Conservation (phyloP, 2,797 vertebrate species). For the Balearica regulorum region DNA sequence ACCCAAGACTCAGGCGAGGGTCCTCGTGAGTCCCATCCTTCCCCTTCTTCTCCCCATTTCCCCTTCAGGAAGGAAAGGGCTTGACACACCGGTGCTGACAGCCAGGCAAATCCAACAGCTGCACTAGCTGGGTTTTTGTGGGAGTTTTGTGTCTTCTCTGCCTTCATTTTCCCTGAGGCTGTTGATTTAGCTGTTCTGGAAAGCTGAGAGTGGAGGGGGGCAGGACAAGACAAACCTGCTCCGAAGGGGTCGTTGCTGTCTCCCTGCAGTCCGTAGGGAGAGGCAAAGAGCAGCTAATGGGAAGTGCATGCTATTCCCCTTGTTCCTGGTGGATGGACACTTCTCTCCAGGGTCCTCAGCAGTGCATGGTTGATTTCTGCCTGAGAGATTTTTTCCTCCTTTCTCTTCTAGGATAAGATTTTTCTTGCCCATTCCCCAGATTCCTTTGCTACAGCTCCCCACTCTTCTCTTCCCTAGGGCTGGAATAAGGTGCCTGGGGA, state of each 20-base stretch:
- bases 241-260: not conserved
- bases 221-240: not conserved
- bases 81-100: fast-evolving
- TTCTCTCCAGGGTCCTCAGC: not conserved
- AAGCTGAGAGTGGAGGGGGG: not conserved
- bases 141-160: not conserved
- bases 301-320: not conserved
- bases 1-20: not conserved
- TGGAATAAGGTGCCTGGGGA: not conserved
- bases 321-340: not conserved
- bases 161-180: not conserved
- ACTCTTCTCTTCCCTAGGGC: not conserved
- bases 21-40: not conserved
- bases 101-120: not conserved
- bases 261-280: not conserved
- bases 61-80: not conserved
- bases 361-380: not conserved
- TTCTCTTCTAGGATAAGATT: not conserved
- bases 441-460: not conserved
- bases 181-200: not conserved
- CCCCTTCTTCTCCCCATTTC: not conserved
- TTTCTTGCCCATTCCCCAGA: not conserved
- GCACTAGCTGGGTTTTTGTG: not conserved
- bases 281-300: not conserved
- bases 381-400: not conserved